These are phyloP conservation scores for Sebastes ruberrimus DNA, from an alignment of 2,797 vertebrate genomes.

Conservation along the genomic window DNA sequence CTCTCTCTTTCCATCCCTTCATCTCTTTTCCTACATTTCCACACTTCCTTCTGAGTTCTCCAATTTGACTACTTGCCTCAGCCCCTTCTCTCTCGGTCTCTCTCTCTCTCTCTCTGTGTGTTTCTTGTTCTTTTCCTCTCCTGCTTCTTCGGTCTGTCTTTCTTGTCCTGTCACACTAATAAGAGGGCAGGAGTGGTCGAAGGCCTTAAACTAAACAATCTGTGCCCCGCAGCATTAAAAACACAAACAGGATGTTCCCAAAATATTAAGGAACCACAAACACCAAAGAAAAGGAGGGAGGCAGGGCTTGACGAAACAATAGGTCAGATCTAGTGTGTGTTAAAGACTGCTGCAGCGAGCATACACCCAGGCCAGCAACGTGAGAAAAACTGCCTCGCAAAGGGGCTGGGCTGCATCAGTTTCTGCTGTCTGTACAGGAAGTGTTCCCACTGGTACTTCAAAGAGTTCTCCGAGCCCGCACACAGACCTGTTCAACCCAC, in stretches of 20 bases:
- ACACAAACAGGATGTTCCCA: conserved; percentile 76
- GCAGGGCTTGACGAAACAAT: conserved; percentile 53
- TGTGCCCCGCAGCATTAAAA: conserved; percentile 47
- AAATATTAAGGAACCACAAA: conserved; percentile 71
- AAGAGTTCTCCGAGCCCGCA: conserved; percentile 31
- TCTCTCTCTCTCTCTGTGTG: no score
- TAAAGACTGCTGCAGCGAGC: conserved; percentile 10
- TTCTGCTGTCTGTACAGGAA: conserved; percentile 54
- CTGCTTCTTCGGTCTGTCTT: conserved; percentile 1
- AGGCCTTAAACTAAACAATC: conserved; percentile 59
- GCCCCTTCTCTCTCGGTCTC: not conserved
- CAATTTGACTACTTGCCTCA: not conserved
- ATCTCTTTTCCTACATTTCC: conserved; percentile 12
- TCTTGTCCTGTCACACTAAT: conserved; percentile 48
- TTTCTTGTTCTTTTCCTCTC: not conserved
- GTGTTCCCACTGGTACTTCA: conserved; percentile 45
- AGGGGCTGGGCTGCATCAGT: conserved; percentile 8
- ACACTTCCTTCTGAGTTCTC: not conserved
- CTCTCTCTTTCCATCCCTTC: conserved; percentile 33
- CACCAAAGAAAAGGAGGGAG: conserved; percentile 50
- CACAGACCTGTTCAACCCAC: conserved; percentile 45
- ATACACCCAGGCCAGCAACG: conserved; percentile 17
- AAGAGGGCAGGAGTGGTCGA: conserved; percentile 53
- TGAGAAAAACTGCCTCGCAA: conserved; percentile 26
- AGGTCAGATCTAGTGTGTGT: conserved; percentile 34